A percentile compares a stretch with the other conserved stretches of the same genome.
phyloP scores from a whole-genome alignment of 2,113 vertebrate genomes.

The Pardalotus punctatus region DNA sequence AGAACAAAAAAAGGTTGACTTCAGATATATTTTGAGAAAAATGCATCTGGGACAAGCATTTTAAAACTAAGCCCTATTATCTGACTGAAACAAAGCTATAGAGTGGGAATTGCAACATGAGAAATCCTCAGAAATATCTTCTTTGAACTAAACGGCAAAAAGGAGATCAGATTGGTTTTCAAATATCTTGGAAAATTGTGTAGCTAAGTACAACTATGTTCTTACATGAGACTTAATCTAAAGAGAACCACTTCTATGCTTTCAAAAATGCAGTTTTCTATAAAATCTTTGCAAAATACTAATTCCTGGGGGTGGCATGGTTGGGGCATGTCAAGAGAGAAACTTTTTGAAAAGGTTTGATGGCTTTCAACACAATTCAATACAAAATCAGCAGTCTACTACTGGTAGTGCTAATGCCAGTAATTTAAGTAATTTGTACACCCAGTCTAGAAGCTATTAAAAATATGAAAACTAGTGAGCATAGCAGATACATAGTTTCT shows the following conservation, averaged over 20 bases:
- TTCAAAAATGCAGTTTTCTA: neutral
- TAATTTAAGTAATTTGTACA: neutral
- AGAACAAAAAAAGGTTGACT: neutral
- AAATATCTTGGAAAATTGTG: neutral
- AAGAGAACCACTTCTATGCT: neutral
- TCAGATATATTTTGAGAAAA: neutral
- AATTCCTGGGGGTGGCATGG: neutral
- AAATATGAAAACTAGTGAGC: neutral
- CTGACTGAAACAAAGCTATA: neutral
- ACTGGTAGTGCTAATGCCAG: neutral
- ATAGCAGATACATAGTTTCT: neutral
- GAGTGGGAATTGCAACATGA: neutral
- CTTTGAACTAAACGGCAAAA: neutral
- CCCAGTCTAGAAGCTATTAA: neutral
- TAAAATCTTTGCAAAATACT: neutral
- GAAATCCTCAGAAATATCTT: neutral
- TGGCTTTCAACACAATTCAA: neutral
- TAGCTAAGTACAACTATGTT: neutral
- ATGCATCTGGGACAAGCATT: neutral
- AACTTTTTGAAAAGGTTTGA: neutral
- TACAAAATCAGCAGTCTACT: neutral
- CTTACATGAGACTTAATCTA: neutral
- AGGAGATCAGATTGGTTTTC: neutral
- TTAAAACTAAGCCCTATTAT: neutral
- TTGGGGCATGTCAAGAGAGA: neutral